Conservation (phyloP, 2,888 invertebrate genomes). For the Xylota sylvarum region DNA sequence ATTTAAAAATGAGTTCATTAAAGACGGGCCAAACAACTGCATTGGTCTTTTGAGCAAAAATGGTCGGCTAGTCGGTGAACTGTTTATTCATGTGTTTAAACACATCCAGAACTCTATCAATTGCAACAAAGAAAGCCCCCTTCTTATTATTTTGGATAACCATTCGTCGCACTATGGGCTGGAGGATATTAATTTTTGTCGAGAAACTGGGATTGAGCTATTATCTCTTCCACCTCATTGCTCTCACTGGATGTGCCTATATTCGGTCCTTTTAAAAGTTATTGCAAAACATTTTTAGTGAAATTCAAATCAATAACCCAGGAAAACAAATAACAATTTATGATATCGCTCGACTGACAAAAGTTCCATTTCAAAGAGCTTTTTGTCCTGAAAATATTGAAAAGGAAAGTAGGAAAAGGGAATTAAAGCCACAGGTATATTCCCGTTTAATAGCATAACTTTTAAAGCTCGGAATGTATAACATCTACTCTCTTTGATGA, state of each 20-base stretch:
- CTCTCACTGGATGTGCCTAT: not conserved
- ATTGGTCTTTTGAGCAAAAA: constrained; percentile 1
- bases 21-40: constrained; percentile 1
- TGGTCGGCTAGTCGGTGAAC: not conserved
- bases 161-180: constrained; percentile 4
- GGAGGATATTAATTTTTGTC: not conserved
- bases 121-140: not conserved
- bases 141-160: not conserved
- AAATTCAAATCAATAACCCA: too few species aligned
- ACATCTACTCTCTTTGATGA: not conserved
- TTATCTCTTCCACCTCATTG: not conserved
- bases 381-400: too few species aligned
- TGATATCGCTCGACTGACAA: constrained; percentile 3
- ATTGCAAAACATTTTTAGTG: not conserved
- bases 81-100: constrained; percentile 4
- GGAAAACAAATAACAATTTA: not conserved
- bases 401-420: too few species aligned
- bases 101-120: not conserved
- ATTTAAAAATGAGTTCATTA: constrained; percentile 1
- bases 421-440: not conserved
- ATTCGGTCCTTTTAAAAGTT: too few species aligned
- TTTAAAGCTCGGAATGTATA: not conserved
- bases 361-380: constrained; percentile 1
- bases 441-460: too few species aligned
- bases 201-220: not conserved